Evolutionary conservation across 2,888 invertebrate genomes (phyloP).

Genomic region (Sabatieria punctata): DNA sequence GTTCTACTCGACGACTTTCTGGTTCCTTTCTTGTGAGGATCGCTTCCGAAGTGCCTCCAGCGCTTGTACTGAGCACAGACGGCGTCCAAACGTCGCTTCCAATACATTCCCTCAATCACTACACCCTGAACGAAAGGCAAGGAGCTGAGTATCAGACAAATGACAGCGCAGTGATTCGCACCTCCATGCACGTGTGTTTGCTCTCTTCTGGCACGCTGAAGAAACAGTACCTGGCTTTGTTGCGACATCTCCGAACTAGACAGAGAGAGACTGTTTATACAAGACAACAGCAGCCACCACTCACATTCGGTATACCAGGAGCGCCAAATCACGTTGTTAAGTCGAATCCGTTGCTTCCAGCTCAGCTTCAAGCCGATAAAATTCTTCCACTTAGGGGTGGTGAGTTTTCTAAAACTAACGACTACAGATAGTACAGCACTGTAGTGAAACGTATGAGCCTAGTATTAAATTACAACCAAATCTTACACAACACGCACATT

Average conservation of each 20-base stretch:
- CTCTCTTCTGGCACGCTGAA: constrained; percentile 32
- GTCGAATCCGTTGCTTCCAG: constrained; percentile 95
- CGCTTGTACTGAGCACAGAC: constrained; percentile 97
- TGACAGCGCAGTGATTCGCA: too few relatives aligned
- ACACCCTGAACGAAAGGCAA: constrained; percentile 50
- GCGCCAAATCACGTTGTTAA: constrained; percentile 99
- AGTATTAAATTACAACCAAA: too few relatives aligned
- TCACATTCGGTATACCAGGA: constrained; percentile 96
- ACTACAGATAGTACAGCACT: too few relatives aligned
- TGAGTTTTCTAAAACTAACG: constrained; percentile 72
- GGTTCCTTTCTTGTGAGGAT: too few relatives aligned
- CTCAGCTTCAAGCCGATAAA: constrained; percentile 91
- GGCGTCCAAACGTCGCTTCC: constrained; percentile 89
- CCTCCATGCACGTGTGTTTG: constrained; percentile 25
- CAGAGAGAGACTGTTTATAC: too few relatives aligned
- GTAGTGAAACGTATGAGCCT: too few relatives aligned
- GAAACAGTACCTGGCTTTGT: constrained; percentile 29
- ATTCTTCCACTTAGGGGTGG: constrained; percentile 99
- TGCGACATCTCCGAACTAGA: too few relatives aligned
- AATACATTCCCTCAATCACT: constrained; percentile 96
- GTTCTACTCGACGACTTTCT: too few relatives aligned
- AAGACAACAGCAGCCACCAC: constrained; percentile 16
- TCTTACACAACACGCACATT: too few relatives aligned
- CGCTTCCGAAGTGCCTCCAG: constrained; percentile 94
- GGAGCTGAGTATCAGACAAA: too few relatives aligned